Percentiles rank a stretch among this genome's conserved stretches.
Evolutionary conservation across 2,888 invertebrate genomes (phyloP).

Genomic region (Priocnemis perturbator): DNA sequence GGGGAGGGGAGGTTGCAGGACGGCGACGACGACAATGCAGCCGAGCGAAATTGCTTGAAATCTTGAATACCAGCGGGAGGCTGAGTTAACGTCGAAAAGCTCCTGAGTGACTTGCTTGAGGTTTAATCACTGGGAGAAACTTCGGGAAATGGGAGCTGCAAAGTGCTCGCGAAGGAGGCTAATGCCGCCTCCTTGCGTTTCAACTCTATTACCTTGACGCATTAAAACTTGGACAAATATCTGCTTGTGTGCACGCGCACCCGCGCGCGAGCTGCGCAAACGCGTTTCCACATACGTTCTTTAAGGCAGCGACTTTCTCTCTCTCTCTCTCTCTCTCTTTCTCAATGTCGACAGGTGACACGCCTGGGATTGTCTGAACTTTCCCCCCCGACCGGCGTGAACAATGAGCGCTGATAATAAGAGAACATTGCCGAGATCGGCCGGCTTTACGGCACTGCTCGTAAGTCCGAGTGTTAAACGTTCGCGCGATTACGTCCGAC

Average conservation of each 20-base stretch:
- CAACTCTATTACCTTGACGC: constrained; percentile 60
- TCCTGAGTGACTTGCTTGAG: constrained; percentile 66
- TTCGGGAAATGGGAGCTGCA: constrained; percentile 65
- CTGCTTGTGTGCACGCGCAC: constrained; percentile 19
- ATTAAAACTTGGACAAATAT: constrained; percentile 63
- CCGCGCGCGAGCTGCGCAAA: no score
- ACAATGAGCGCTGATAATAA: no score
- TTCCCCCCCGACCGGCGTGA: no score
- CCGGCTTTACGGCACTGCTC: no score
- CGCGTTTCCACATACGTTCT: not conserved
- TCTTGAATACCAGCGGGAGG: constrained; percentile 55
- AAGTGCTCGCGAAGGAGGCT: constrained; percentile 66
- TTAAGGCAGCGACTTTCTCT: constrained; percentile 14
- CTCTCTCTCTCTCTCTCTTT: no score
- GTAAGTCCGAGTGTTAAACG: no score
- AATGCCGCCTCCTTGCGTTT: constrained; percentile 62
- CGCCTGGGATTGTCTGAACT: no score
- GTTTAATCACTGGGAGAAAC: constrained; percentile 68
- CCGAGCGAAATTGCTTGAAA: constrained; percentile 54
- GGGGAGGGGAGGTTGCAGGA: not conserved
- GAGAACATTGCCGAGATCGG: no score
- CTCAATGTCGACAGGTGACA: no score
- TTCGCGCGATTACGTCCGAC: no score
- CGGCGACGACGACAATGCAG: constrained; percentile 44
- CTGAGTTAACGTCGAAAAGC: constrained; percentile 61